Evolutionary conservation across 2,797 vertebrate genomes (phyloP).

Genomic region (Leuciscus waleckii): DNA sequence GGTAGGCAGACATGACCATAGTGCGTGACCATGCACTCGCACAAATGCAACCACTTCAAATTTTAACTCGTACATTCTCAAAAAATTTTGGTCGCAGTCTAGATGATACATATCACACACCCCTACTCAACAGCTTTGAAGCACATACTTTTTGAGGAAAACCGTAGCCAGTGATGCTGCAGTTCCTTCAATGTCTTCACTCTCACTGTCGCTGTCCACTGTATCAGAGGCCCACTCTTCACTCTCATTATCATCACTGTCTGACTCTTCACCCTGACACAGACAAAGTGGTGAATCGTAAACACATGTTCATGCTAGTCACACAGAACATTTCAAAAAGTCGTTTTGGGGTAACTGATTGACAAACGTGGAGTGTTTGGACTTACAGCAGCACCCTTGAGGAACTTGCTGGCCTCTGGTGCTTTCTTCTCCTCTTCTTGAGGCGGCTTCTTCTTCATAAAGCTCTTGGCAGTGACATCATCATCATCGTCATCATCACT

Average conservation of each 20-base stretch:
- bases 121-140: background rate
- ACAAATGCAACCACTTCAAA: no score
- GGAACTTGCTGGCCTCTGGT: conserved; percentile 83
- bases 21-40: no score
- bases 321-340: background rate
- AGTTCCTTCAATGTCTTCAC: conserved; percentile 84
- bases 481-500: conserved; percentile 74
- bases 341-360: background rate
- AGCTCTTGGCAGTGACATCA: conserved; percentile 77
- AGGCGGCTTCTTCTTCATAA: conserved; percentile 88
- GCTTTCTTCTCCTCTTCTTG: conserved; percentile 73
- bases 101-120: background rate
- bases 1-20: no score
- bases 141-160: conserved; percentile 88
- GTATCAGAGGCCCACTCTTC: conserved; percentile 87
- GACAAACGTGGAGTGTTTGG: no score
- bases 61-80: no score
- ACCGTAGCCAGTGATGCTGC: conserved; percentile 80
- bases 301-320: background rate
- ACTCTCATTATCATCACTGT: conserved; percentile 84
- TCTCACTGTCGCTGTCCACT: conserved; percentile 83
- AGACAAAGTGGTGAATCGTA: background rate
- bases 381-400: conserved; percentile 84
- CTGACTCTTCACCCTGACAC: conserved; percentile 80
- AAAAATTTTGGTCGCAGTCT: no score